These are phyloP conservation scores for Petrolisthes manimaculis DNA, from an alignment of 2,888 invertebrate genomes.

Conservation along the genomic window DNA sequence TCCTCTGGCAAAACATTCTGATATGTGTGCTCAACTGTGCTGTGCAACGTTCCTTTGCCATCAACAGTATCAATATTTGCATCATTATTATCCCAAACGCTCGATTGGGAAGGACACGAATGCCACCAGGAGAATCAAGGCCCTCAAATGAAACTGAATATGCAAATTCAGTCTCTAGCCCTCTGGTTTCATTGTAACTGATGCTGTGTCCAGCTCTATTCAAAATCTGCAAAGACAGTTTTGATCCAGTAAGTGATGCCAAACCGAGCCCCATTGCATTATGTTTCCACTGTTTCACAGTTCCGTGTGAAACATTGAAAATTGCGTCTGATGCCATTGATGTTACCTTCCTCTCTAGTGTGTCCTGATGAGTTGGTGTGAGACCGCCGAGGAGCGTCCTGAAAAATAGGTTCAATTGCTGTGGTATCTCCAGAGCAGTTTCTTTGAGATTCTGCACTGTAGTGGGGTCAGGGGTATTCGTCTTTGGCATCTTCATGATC, in stretches of 20 bases:
- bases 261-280: background rate
- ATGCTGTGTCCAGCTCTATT: slow-evolving; percentile 25
- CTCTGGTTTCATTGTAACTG: slow-evolving; percentile 24
- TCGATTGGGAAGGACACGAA: slow-evolving; percentile 8
- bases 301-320: slow-evolving; percentile 22
- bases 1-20: slow-evolving; percentile 15
- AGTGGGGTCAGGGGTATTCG: background rate
- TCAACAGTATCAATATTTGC: slow-evolving; percentile 27
- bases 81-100: slow-evolving; percentile 38
- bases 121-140: slow-evolving; percentile 33
- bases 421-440: slow-evolving; percentile 14
- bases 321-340: slow-evolving; percentile 27
- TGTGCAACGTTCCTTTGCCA: slow-evolving; percentile 23
- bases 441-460: slow-evolving; percentile 16
- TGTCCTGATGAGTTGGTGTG: background rate
- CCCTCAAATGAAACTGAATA: slow-evolving; percentile 5
- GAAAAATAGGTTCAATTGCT: slow-evolving; percentile 31
- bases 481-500: slow-evolving; percentile 21
- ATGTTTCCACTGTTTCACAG: slow-evolving; percentile 32
- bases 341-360: slow-evolving; percentile 9
- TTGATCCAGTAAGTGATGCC: slow-evolving; percentile 24
- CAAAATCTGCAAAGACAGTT: slow-evolving; percentile 21
- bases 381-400: slow-evolving; percentile 8
- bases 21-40: slow-evolving; percentile 21
- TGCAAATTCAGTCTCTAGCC: slow-evolving; percentile 26